Conservation (phyloP, 2,888 invertebrate genomes). For the Camponotus fellah region DNA sequence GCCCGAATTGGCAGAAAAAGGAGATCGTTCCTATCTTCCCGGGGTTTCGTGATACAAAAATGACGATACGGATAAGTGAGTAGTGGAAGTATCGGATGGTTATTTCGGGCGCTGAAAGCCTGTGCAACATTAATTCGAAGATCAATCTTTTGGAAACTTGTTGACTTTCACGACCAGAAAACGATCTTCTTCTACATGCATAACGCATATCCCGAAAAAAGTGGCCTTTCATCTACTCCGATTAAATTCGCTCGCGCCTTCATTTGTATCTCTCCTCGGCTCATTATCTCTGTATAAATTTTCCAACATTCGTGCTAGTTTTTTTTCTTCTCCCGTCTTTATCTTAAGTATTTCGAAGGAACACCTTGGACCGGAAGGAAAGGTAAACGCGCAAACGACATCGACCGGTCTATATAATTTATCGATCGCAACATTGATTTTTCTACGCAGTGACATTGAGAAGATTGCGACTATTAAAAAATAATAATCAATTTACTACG, state of each 20-base stretch:
- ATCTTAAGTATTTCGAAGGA: neutral
- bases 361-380: neutral
- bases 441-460: neutral
- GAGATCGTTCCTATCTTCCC: conserved; percentile 5
- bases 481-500: conserved; percentile 53
- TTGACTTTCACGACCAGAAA: neutral
- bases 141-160: conserved; percentile 13
- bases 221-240: conserved; percentile 47
- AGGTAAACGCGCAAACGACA: neutral
- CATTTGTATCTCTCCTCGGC: conserved; percentile 59
- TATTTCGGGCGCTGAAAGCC: neutral
- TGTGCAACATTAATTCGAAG: neutral
- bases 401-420: neutral
- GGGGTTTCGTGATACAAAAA: neutral
- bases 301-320: conserved; percentile 40
- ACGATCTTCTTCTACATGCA: neutral
- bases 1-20: neutral
- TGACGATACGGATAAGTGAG: neutral
- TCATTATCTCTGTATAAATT: conserved; percentile 66
- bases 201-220: conserved; percentile 13
- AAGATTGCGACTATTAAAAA: conserved; percentile 3
- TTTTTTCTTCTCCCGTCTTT: neutral
- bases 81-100: neutral
- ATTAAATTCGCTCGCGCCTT: conserved; percentile 58
- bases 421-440: neutral